These are phyloP conservation scores for Ianthella basta DNA, from an alignment of 37 sponge, comb jelly and placozoan genomes.

Conservation along the genomic window DNA sequence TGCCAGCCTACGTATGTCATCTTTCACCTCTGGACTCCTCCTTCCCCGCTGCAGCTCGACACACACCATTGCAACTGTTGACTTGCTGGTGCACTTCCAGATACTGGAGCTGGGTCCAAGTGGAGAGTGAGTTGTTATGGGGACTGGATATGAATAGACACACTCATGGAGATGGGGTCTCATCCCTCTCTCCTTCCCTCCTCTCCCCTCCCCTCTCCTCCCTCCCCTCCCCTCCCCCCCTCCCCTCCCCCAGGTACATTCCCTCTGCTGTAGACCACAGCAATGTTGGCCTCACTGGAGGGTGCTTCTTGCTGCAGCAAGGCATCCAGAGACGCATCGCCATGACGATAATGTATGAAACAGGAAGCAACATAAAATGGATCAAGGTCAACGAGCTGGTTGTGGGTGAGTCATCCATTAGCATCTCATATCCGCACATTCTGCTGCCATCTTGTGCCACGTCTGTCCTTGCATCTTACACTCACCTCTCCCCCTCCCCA, in stretches of 20 bases:
- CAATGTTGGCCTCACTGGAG: constrained; percentile 31
- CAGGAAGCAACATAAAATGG: constrained; percentile 74
- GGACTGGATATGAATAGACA: constrained; percentile 6
- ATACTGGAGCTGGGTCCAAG: constrained; percentile 87
- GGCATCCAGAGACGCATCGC: constrained; percentile 88
- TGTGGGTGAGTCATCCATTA: constrained; percentile 55
- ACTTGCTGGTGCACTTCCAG: constrained; percentile 80
- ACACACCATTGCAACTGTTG: constrained; percentile 67
- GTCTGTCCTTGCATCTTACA: neutral
- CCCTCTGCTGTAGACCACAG: constrained; percentile 72
- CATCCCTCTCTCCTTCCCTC: neutral
- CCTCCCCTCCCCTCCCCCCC: neutral
- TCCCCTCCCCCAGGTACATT: constrained; percentile 33
- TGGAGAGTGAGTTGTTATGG: constrained; percentile 72
- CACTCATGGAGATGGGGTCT: neutral
- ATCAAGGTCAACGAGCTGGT: constrained; percentile 70
- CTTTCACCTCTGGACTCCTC: too few species aligned
- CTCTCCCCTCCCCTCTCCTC: neutral
- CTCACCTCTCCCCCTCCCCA: neutral
- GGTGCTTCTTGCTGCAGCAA: constrained; percentile 80
- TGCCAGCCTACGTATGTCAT: neutral
- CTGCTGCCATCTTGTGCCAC: neutral
- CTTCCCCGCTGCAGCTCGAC: constrained; percentile 45
- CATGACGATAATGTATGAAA: constrained; percentile 79
- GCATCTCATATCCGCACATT: neutral